Evolutionary conservation across 1,140 invertebrate genomes (phyloP), one percentile per base, ranked within the genome.

Genomic region (Acromyrmex charruanus): DNA sequence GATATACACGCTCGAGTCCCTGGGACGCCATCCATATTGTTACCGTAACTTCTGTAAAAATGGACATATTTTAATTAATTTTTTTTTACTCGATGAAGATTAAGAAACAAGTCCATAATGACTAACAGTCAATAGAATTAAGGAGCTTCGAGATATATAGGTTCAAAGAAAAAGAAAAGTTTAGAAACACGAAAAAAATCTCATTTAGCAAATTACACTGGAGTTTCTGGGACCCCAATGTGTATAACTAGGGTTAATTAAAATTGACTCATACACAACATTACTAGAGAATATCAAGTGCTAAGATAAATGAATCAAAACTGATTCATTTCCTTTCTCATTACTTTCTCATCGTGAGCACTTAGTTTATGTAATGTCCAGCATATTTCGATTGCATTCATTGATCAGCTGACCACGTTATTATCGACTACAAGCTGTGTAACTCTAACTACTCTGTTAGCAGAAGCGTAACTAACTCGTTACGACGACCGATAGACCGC

Each of bases 401-500:
- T 58, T 71, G 65, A 58, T 44, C 49, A 39, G 16, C 3, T 16
- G 35, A 21, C 16, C 65, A 71, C 21, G 79, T 81, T 81, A 81
- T 81, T 81, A 81, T 71, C 79, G 51, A 28, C 49, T 69, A 55
- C n/a, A 59, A 69, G 51, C 65, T 71, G 6, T 81, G 31, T 81
- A 81, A 71, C 51, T 81, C 65, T 44, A 81, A 81, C 77, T 81
- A 69, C 51, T 71, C 35, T 71, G 79, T 69, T 81, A 81, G 49
- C 51, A 58, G 79, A 81, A 71, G 65, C 65, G 65, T 81, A 81
- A 81, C 79, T 85, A 89, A 88, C 88, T 89, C 84, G 80, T 89
- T 88, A 69, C 51, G 72, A 89, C 82, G 81, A 85, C 71, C 82
- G 87, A 89, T 88, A 85, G 87, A 68, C 74, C 80, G 44, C 72